These are phyloP conservation scores for Bettongia penicillata DNA, from an alignment of 2,113 vertebrate species.

Conservation along the genomic window DNA sequence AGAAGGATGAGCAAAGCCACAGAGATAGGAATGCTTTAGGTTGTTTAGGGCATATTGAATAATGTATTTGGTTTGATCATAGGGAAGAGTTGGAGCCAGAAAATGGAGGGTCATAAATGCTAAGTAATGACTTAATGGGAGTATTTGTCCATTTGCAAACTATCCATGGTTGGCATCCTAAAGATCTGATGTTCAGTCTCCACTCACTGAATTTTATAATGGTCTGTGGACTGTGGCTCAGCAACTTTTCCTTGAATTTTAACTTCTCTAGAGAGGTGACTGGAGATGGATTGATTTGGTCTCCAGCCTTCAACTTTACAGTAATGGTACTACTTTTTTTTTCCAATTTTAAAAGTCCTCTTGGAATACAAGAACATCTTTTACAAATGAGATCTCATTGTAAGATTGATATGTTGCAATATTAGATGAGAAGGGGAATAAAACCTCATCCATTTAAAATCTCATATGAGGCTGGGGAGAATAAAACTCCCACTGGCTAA, in stretches of 20 bases:
- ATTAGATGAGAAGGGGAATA: conserved; percentile 42
- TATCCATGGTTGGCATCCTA: background rate
- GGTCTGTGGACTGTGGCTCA: background rate
- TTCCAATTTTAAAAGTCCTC: conserved; percentile 30
- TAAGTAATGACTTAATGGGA: background rate
- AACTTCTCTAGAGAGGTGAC: background rate
- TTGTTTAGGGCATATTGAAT: background rate
- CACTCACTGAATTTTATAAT: background rate
- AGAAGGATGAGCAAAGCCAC: background rate
- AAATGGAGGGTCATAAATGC: background rate
- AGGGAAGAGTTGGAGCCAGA: background rate
- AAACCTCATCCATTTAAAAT: conserved; percentile 58
- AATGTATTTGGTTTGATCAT: background rate
- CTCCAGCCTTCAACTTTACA: conserved; percentile 41
- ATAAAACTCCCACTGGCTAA: background rate
- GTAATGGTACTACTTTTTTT: background rate
- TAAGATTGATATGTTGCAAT: conserved; percentile 46
- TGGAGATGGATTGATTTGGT: conserved; percentile 48
- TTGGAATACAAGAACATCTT: conserved; percentile 55
- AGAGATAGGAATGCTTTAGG: background rate
- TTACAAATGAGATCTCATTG: conserved; percentile 48
- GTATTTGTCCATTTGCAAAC: background rate
- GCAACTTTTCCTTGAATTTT: conserved; percentile 19
- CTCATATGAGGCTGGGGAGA: conserved; percentile 36
- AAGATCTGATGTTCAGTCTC: background rate